Base-by-base conservation (phyloP, 2,797 vertebrate species). In the Psittacula echo region DNA sequence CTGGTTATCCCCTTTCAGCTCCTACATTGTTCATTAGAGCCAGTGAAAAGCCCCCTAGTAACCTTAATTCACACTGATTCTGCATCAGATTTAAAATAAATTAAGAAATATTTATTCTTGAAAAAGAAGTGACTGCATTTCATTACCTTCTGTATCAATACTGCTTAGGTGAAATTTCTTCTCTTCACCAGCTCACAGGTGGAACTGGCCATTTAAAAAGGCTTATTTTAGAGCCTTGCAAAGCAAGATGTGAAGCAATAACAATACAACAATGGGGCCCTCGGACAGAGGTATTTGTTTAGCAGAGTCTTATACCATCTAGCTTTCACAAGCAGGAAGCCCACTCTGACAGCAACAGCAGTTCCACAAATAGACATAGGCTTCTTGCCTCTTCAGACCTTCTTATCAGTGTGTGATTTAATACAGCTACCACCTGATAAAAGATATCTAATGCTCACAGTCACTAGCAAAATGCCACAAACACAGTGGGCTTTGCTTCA, bases 371-470 rank as follows among this genome's bases (percentile, higher is more conserved):
- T 51, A 93, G 66, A 37, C 53, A 71, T 8, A 62, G n/a, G 45
- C 39, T 81, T 94, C 78, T 92, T 80, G 37, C 50, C 73, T 66
- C 29, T 90, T 94, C 88, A 65, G 47, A 53, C 32, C 45, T 50
- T 30, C 58, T 78, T 91, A 93, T 78, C 39, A 67, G 51, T 42
- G 22, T 58, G 48, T 58, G 77, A 45, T 88, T 96, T 96, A 84
- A 93, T 56, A 87, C 30, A 92, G 50, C 50, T 82, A 34, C 60
- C 74, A 87, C 68, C 32, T 85, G 32, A 94, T 70, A 95, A 92
- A 90, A 94, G 23, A 64, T n/a, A 94, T 6, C 72, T 24, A 83
- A 45, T 47, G 44, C 19, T 78, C 54, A 79, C 50, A 73, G 39
- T 7, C 71, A 48, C 11, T 7, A 85, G 76, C 30, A 89, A 83